These are phyloP conservation scores for Sinocyclocheilus grahami DNA, from an alignment of 2,113 vertebrate species.

Conservation along the genomic window DNA sequence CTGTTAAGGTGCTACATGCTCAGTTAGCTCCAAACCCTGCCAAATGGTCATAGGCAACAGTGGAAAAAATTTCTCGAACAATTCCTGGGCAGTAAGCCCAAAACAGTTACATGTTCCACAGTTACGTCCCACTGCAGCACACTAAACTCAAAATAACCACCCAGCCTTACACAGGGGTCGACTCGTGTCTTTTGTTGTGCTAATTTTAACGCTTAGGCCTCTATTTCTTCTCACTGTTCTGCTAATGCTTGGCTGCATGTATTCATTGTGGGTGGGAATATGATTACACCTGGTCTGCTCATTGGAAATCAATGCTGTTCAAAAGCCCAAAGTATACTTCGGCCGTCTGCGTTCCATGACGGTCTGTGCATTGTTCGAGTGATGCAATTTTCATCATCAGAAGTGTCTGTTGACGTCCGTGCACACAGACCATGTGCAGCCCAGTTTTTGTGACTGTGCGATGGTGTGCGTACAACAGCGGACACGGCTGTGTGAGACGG, in stretches of 20 bases:
- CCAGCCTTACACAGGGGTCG: conserved; percentile 47
- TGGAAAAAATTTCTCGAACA: not conserved
- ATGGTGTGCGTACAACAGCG: too few species aligned
- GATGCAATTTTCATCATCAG: too few species aligned
- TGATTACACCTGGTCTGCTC: too few species aligned
- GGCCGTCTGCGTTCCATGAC: too few species aligned
- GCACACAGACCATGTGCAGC: too few species aligned
- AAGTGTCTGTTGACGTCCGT: too few species aligned
- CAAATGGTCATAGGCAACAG: conserved; percentile 23
- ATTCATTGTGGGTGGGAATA: too few species aligned
- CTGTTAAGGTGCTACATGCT: not conserved
- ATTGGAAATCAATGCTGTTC: too few species aligned
- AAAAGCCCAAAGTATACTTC: too few species aligned
- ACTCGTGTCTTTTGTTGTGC: not conserved
- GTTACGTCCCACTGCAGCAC: not conserved
- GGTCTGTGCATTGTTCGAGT: too few species aligned
- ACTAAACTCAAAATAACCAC: conserved; percentile 49
- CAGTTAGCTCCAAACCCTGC: conserved; percentile 22
- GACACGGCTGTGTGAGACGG: too few species aligned
- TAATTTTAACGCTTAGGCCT: not conserved
- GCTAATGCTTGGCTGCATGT: not conserved
- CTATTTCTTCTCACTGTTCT: not conserved
- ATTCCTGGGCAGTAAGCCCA: conserved; percentile 27
- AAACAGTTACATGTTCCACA: conserved; percentile 28
- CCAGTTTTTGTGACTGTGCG: too few species aligned